Percentiles rank a stretch among this genome's conserved stretches.
Conservation (phyloP, 2,888 invertebrate species). For the Formica aserva region DNA sequence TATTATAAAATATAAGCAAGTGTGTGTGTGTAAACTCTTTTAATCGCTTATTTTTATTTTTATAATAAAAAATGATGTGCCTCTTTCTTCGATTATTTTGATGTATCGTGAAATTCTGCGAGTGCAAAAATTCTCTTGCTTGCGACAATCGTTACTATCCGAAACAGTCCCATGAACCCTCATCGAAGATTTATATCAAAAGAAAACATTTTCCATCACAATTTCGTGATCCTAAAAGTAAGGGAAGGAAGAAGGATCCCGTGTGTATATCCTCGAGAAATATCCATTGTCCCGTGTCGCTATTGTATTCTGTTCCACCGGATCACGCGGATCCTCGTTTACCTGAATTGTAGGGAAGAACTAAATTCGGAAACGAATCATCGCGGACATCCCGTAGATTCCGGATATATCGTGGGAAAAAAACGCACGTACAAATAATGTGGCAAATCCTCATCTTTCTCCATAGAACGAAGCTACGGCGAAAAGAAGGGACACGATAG, state of each 20-base stretch:
- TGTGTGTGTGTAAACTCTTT: neutral
- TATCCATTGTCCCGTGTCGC: constrained; percentile 62
- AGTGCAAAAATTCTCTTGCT: constrained; percentile 19
- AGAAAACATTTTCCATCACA: constrained; percentile 58
- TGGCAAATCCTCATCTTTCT: constrained; percentile 38
- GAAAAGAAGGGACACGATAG: neutral
- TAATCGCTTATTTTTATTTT: constrained; percentile 1
- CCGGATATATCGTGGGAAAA: constrained; percentile 71
- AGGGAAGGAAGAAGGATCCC: constrained; percentile 43
- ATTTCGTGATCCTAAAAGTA: constrained; percentile 58
- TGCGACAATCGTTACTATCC: constrained; percentile 44
- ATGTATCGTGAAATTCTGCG: constrained; percentile 26
- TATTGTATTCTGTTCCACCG: constrained; percentile 61
- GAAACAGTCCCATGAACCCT: constrained; percentile 35
- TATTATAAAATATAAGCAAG: neutral
- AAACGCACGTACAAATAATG: constrained; percentile 45
- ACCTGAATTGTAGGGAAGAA: constrained; percentile 74
- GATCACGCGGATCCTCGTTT: constrained; percentile 70
- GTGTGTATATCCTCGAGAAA: constrained; percentile 54
- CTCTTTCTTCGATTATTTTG: neutral
- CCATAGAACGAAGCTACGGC: constrained; percentile 13
- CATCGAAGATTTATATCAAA: constrained; percentile 63
- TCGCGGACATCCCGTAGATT: constrained; percentile 49
- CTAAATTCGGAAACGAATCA: constrained; percentile 72
- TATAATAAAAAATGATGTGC: neutral